Conservation (phyloP, 2,113 vertebrate genomes). For the Ptilorrhoa leucosticta region DNA sequence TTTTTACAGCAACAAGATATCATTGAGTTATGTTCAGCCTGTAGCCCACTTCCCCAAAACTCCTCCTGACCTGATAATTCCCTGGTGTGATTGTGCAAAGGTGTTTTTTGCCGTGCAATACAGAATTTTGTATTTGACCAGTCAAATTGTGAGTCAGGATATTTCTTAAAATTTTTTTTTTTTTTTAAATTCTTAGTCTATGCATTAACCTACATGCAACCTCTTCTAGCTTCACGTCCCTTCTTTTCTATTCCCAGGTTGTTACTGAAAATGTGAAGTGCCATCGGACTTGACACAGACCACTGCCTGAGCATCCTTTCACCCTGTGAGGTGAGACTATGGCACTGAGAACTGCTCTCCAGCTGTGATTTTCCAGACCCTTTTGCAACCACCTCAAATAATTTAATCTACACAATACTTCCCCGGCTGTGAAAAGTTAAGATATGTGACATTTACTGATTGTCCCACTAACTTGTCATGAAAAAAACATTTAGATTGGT, state of each 20-base stretch:
- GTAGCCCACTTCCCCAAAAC: neutral
- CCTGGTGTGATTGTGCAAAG: neutral
- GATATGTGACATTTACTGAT: neutral
- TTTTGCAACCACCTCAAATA: neutral
- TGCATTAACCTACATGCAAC: neutral
- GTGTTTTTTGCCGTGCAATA: neutral
- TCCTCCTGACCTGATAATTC: neutral
- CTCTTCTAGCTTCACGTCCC: neutral
- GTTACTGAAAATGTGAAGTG: neutral
- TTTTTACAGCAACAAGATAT: neutral
- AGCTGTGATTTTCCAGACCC: neutral
- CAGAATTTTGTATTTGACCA: neutral
- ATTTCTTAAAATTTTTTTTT: neutral
- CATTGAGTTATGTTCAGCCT: neutral
- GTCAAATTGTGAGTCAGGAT: neutral
- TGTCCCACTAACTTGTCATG: neutral
- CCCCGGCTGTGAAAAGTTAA: neutral
- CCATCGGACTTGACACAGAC: neutral
- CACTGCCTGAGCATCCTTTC: neutral
- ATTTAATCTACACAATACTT: neutral
- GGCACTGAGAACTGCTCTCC: neutral
- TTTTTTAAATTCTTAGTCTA: neutral
- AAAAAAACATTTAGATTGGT: neutral
- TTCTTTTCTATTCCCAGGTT: neutral
- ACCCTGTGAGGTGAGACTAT: neutral